Evolutionary conservation across 2,888 invertebrate species (phyloP).

Genomic region (Apodemia hepburni): DNA sequence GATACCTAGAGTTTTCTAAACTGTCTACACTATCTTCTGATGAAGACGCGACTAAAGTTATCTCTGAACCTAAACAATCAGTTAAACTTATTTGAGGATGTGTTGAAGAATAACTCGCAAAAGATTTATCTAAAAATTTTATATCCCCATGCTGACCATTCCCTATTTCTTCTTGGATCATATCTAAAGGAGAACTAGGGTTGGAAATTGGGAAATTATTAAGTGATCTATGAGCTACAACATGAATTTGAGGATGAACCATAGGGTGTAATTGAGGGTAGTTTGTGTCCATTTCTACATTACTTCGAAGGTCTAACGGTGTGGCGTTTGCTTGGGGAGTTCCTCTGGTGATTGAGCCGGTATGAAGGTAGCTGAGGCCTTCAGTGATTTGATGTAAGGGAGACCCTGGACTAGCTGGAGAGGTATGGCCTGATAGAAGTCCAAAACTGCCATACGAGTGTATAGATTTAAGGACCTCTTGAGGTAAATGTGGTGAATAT

Average conservation of each 20-base stretch:
- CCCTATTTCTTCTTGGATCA: slow-evolving; percentile 85
- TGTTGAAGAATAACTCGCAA: slow-evolving; percentile 45
- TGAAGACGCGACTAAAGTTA: slow-evolving; percentile 88
- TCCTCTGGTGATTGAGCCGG: slow-evolving; percentile 84
- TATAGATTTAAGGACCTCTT: slow-evolving; percentile 49
- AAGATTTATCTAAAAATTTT: slow-evolving; percentile 46
- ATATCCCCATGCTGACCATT: slow-evolving; percentile 52
- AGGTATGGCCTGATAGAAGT: slow-evolving; percentile 46
- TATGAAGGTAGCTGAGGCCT: slow-evolving; percentile 87
- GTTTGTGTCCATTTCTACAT: slow-evolving; percentile 75
- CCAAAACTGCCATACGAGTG: slow-evolving; percentile 53
- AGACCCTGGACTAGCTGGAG: slow-evolving; percentile 52
- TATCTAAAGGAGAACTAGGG: slow-evolving; percentile 85
- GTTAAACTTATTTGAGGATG: slow-evolving; percentile 96
- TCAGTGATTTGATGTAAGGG: slow-evolving; percentile 84
- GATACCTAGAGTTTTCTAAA: slow-evolving; percentile 76
- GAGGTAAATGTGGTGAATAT: slow-evolving; percentile 50
- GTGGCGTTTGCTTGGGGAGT: slow-evolving; percentile 82
- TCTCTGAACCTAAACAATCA: slow-evolving; percentile 92
- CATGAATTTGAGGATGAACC: slow-evolving; percentile 63
- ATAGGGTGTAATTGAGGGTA: slow-evolving; percentile 63
- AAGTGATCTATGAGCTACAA: slow-evolving; percentile 74
- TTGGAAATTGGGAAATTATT: slow-evolving; percentile 83
- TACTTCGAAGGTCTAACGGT: slow-evolving; percentile 76
- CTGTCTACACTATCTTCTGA: slow-evolving; percentile 87